These are phyloP conservation scores for Eristalis pertinax DNA, from an alignment of 2,888 invertebrate species.

Conservation along the genomic window DNA sequence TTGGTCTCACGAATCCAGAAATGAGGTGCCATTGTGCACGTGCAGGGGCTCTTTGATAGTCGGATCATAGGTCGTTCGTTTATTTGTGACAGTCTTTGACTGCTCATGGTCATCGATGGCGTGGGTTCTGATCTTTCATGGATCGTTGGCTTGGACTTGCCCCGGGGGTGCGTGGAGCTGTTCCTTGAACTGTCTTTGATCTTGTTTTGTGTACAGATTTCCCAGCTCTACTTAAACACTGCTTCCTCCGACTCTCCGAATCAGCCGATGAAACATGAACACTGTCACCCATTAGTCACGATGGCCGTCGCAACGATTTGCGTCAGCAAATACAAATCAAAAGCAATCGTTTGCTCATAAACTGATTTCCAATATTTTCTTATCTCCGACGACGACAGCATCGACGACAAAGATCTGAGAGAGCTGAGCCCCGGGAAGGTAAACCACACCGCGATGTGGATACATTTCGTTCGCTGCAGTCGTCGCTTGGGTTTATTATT, in stretches of 20 bases:
- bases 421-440: constrained; percentile 42
- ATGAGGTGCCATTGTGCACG: not conserved
- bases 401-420: constrained; percentile 64
- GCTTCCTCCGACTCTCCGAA: too few relatives aligned
- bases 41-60: not conserved
- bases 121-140: not conserved
- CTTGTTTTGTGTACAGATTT: too few relatives aligned
- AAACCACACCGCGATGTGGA: constrained; percentile 22
- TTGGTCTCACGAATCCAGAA: not conserved
- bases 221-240: too few relatives aligned
- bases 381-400: constrained; percentile 49
- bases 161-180: too few relatives aligned
- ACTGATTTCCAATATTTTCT: constrained; percentile 47
- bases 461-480: not conserved
- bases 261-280: too few relatives aligned
- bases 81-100: not conserved
- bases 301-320: not conserved
- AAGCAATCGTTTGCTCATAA: constrained; percentile 9
- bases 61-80: not conserved
- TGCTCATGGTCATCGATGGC: not conserved
- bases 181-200: too few relatives aligned
- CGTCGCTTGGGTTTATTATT: constrained; percentile 60
- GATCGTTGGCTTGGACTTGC: too few relatives aligned
- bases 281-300: not conserved
- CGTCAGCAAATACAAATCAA: not conserved